These are phyloP conservation scores for Hyles lineata DNA, from an alignment of 2,888 invertebrate genomes.

Conservation along the genomic window DNA sequence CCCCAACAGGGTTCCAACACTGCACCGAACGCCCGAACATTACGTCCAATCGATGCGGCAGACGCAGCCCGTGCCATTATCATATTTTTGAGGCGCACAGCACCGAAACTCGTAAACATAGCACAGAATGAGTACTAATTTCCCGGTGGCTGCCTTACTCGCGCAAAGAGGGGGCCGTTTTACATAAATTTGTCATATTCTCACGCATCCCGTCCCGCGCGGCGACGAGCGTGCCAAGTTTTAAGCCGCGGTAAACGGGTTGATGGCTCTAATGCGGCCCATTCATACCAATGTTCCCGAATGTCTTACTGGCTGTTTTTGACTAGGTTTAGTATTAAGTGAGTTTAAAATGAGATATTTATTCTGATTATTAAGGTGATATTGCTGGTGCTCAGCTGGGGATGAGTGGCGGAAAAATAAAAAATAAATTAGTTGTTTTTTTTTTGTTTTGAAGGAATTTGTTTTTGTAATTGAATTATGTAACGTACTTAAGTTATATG, in stretches of 20 bases:
- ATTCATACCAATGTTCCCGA: constrained; percentile 26
- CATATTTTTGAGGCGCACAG: constrained; percentile 72
- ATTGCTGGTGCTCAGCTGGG: background rate
- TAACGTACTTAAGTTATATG: background rate
- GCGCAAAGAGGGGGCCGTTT: constrained; percentile 66
- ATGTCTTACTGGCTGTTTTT: constrained; percentile 27
- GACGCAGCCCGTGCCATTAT: constrained; percentile 60
- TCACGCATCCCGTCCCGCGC: constrained; percentile 63
- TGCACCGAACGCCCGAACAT: constrained; percentile 44
- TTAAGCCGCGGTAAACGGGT: constrained; percentile 54
- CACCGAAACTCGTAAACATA: constrained; percentile 74
- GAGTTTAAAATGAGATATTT: constrained; percentile 18
- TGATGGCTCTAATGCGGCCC: constrained; percentile 41
- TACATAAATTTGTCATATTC: constrained; percentile 84
- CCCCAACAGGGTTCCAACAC: constrained; percentile 24
- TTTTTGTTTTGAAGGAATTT: background rate
- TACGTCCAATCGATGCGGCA: constrained; percentile 58
- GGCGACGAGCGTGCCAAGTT: constrained; percentile 63
- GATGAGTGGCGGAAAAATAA: too few relatives aligned
- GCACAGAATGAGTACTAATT: constrained; percentile 80
- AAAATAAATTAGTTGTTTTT: too few relatives aligned
- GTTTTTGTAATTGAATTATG: background rate
- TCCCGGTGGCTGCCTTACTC: constrained; percentile 57
- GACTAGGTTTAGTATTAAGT: constrained; percentile 14
- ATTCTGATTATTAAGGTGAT: constrained; percentile 22